A percentile compares a stretch with the other conserved stretches of the same genome.
Conservation (phyloP, 2,888 invertebrate species). For the Heterodera filipjevi region DNA sequence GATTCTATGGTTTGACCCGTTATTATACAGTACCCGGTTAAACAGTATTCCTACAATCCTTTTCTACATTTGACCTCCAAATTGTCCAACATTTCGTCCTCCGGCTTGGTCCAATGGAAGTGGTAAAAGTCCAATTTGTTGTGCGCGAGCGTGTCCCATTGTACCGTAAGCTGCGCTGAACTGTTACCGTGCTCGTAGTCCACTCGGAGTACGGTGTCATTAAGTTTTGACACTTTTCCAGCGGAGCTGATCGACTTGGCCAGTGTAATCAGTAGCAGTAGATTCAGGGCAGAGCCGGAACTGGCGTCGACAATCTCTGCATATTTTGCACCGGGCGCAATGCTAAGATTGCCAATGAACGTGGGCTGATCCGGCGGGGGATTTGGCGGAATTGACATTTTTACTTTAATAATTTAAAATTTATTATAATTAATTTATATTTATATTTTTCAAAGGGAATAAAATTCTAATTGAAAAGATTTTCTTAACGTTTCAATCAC, state of each 20-base stretch:
- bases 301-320: constrained; percentile 6
- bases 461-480: too few species aligned
- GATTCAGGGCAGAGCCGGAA: background rate
- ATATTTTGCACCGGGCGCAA: background rate
- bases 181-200: background rate
- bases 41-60: too few species aligned
- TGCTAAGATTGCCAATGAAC: constrained; percentile 1
- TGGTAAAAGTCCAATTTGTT: constrained; percentile 23
- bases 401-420: too few species aligned
- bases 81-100: background rate
- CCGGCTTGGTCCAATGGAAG: constrained; percentile 26
- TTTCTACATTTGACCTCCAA: background rate
- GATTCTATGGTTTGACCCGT: too few species aligned
- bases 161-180: background rate
- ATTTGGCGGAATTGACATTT: background rate
- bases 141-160: constrained; percentile 14
- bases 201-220: background rate
- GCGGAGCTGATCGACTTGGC: background rate
- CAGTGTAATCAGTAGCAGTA: background rate
- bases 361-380: background rate
- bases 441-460: too few species aligned
- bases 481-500: too few species aligned
- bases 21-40: too few species aligned
- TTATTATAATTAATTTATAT: too few species aligned
- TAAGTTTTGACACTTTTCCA: background rate